These are phyloP conservation scores for Heliconius aoede DNA, from an alignment of 2,888 invertebrate genomes.

Conservation along the genomic window DNA sequence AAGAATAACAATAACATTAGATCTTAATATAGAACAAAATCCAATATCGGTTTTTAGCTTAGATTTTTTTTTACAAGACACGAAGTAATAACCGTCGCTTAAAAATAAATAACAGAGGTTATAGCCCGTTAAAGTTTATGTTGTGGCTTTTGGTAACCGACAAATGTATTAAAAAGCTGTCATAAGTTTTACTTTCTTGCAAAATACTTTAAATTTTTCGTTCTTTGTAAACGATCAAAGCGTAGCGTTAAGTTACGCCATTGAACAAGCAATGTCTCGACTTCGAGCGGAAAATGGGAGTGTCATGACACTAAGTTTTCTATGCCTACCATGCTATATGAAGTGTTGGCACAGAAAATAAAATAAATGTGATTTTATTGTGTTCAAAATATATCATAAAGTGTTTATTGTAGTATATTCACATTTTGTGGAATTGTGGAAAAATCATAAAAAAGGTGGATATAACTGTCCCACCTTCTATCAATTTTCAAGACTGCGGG, in stretches of 20 bases:
- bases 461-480: no score
- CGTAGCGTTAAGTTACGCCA: neutral
- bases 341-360: neutral
- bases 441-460: no score
- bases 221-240: no score
- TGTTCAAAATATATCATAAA: no score
- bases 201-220: neutral
- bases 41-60: neutral
- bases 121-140: constrained; percentile 11
- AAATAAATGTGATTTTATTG: no score
- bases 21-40: neutral
- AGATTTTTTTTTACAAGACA: neutral
- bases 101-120: neutral
- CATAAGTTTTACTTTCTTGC: neutral
- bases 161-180: neutral
- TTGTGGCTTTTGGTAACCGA: constrained; percentile 9
- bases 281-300: neutral
- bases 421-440: no score
- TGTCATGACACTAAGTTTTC: neutral
- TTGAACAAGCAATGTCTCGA: neutral
- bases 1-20: neutral
- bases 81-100: neutral
- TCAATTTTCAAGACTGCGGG: no score
- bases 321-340: neutral
- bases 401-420: no score